Conservation (phyloP, 2,113 vertebrate genomes). For the Lichenostomus cassidix region DNA sequence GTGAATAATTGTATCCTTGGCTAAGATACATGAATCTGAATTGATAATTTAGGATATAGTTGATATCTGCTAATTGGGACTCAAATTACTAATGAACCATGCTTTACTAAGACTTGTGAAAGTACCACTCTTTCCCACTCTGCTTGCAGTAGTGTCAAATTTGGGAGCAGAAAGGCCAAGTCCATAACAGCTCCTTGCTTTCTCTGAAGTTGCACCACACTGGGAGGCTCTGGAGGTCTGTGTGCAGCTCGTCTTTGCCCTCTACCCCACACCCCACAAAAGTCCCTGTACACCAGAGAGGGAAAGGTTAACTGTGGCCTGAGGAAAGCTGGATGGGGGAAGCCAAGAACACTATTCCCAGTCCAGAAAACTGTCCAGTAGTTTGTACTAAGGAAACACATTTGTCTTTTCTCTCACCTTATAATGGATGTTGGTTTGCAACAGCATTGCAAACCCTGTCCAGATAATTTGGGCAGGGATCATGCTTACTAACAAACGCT, state of each 20-base stretch:
- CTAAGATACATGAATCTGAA: not conserved
- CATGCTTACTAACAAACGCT: not conserved
- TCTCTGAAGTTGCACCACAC: not conserved
- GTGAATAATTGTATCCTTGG: not conserved
- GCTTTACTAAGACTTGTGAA: not conserved
- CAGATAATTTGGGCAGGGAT: not conserved
- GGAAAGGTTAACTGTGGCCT: not conserved
- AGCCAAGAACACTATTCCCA: not conserved
- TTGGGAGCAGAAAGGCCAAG: not conserved
- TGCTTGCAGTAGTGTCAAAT: rapidly evolving
- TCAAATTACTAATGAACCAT: not conserved
- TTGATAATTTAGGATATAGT: not conserved
- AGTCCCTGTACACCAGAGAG: not conserved
- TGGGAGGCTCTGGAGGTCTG: not conserved
- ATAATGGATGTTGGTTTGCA: not conserved
- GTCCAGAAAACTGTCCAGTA: not conserved
- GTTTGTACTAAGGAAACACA: not conserved
- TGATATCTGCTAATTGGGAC: not conserved
- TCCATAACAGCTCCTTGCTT: not conserved
- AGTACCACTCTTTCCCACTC: not conserved
- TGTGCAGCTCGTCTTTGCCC: not conserved
- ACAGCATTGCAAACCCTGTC: not conserved
- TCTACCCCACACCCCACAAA: not conserved
- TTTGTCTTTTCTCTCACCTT: not conserved
- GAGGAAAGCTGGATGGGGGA: not conserved